These are phyloP conservation scores for Euclidia mi DNA, from an alignment of 2,888 invertebrate genomes.

Conservation along the genomic window DNA sequence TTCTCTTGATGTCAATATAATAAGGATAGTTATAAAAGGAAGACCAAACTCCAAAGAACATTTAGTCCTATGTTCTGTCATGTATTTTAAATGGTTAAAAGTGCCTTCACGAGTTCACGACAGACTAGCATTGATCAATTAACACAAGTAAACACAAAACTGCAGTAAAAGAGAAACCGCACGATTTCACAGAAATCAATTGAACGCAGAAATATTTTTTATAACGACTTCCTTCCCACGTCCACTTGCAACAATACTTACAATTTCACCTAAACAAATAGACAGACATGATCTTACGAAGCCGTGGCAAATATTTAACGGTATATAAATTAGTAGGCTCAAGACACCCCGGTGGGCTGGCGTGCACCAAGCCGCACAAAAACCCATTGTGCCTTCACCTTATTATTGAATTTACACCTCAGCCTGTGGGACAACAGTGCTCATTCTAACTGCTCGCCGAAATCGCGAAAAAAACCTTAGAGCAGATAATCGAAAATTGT, in stretches of 20 bases:
- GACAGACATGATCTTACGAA: constrained; percentile 69
- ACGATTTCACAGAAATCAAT: constrained; percentile 71
- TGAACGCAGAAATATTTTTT: constrained; percentile 62
- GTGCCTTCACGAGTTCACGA: constrained; percentile 19
- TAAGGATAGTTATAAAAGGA: no score
- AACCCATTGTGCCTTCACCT: constrained; percentile 69
- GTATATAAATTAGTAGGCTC: constrained; percentile 71
- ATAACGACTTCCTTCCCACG: constrained; percentile 76
- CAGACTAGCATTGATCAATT: constrained; percentile 44
- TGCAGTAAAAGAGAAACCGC: constrained; percentile 75
- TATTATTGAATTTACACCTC: constrained; percentile 84
- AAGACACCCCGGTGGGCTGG: constrained; percentile 69
- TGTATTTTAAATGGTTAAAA: no score
- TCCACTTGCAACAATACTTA: constrained; percentile 71
- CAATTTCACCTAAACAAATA: constrained; percentile 82
- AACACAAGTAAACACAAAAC: constrained; percentile 55
- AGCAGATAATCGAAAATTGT: constrained; percentile 60
- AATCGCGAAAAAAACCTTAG: constrained; percentile 60
- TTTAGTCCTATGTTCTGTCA: no score
- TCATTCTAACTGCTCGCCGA: constrained; percentile 47
- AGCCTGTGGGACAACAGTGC: constrained; percentile 63
- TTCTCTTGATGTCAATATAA: no score
- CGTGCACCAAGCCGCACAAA: constrained; percentile 52
- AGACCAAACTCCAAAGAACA: no score
- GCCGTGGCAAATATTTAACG: constrained; percentile 77